Evolutionary conservation across 1,140 invertebrate species (phyloP), one percentile per base, ranked within the genome.

Genomic region (Chrysomallon squamiferum): DNA sequence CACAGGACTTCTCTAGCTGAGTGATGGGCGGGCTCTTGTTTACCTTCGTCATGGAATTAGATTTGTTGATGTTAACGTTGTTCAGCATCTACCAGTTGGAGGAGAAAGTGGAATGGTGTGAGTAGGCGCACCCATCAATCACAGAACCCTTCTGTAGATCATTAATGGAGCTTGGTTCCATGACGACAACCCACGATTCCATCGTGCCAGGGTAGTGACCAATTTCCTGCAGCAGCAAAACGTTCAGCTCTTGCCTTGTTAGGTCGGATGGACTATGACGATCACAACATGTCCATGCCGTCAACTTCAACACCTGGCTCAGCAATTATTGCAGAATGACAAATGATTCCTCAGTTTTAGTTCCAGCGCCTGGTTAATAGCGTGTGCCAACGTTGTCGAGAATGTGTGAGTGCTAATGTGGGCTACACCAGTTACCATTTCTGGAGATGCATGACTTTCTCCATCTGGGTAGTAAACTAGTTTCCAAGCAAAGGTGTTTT

Each of bases 201-300:
- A 76, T 59, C 62, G 15, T 43, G 59, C 71, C 32, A 62, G 45
- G 22, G 47, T 64, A 11, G 64, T 67, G 22, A 67, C 60, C 30
- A 38, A 50, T 13, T 73, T 64, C 54, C 59, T 73, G 29, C 22
- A 62, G 11, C 25, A 65, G 32, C 56, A 73, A 13, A 65, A 62
- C 20, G 47, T 75, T 29, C 20, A 49, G 62, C 47, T 71, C 45
- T 6, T 75, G n/a, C 45, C 45, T 30, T 75, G 77, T 69, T 69
- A 69, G 15, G 58, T 70, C 25, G 33, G 45, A 33, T 68, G 50
- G 62, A 32, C 50, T 59, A 25, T 54, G 68, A 22, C 33, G 58
- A 22, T 11, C 11, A 20, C 5, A 56, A 18, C 62, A 56, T 25
- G 15, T 29, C 25, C 32, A 18, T 32, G 9, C 52, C 18, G 30